Evolutionary conservation across 2,888 invertebrate genomes (phyloP), one percentile per base, ranked within the genome.

Genomic region (Andrena marginata): DNA sequence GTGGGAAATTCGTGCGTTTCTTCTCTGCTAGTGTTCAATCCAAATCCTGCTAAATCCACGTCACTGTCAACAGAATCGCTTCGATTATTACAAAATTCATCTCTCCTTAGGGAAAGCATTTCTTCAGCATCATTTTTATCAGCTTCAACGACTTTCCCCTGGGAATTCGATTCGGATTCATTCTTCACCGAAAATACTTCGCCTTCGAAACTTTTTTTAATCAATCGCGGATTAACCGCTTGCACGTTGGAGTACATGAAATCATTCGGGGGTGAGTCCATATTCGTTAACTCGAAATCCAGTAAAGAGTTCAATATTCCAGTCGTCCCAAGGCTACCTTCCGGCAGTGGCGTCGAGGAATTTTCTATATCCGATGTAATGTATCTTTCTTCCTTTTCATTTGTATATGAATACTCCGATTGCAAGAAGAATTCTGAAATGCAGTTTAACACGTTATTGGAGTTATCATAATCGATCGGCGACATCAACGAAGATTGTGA

Each of bases 211-310:
- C 65, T 68, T 16, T 87, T 83, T 31, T 80, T 82, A 33, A 87
- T 85, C 4, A 91, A 76, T 26, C 86, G 78, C 8, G 91, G 90
- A 77, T 91, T 89, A 8, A 92, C 86, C 54, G 88, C 84, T 33
- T 89, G 87, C 5, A 87, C 83, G 51, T 84, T 89, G 6, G 90
- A 87, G 48, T 87, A 87, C 42, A 87, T 77, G 49, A 85, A 85
- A 73, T 89, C 89, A n/a, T 70, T 89, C 1, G 85, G 84, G 16
- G 85, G 77, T 1, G 84, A 89, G 51, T 89, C 89, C 77, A 91
- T 89, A 64, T 87, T 81, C 31, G 76, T 88, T 48, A 88, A 74
- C 77, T 89, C 85, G 42, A 87, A 87, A 74, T 89, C 88, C n/a
- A 89, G 73, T 60, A 88, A 78, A 26, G 82, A 85, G 56, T 85